Evolutionary conservation across 2,797 vertebrate species (phyloP).

Genomic region (Pipistrellus nathusii): DNA sequence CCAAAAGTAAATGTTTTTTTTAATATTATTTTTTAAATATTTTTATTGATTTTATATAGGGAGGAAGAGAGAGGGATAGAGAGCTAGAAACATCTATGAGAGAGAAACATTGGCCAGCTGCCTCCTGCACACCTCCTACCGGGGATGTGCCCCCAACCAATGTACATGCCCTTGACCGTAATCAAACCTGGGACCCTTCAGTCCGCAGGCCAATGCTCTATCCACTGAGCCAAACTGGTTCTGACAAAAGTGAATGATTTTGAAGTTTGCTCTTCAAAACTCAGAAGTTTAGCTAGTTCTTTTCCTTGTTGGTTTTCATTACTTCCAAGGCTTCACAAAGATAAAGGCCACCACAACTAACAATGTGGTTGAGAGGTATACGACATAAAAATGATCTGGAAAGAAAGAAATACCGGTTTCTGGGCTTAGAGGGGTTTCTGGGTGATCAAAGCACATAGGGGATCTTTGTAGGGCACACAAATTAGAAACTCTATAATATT

Average conservation of each 20-base stretch:
- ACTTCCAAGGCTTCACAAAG: background rate
- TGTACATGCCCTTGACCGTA: no score
- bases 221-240: no score
- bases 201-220: no score
- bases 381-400: background rate
- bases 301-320: background rate
- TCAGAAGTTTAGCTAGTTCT: background rate
- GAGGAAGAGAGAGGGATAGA: no score
- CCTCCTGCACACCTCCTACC: no score
- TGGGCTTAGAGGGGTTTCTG: conserved; percentile 11
- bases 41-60: no score
- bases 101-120: no score
- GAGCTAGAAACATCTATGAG: no score
- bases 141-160: no score
- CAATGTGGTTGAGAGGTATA: background rate
- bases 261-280: background rate
- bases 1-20: background rate
- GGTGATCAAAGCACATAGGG: conserved; percentile 49
- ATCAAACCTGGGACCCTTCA: no score
- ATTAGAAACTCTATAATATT: conserved; percentile 72
- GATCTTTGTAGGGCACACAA: conserved; percentile 69
- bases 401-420: background rate
- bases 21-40: no score
- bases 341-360: background rate
- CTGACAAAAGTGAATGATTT: background rate